Percentiles rank a stretch among this genome's conserved stretches.
Conservation (phyloP, 2,888 invertebrate genomes). For the Leptopilina myrica region DNA sequence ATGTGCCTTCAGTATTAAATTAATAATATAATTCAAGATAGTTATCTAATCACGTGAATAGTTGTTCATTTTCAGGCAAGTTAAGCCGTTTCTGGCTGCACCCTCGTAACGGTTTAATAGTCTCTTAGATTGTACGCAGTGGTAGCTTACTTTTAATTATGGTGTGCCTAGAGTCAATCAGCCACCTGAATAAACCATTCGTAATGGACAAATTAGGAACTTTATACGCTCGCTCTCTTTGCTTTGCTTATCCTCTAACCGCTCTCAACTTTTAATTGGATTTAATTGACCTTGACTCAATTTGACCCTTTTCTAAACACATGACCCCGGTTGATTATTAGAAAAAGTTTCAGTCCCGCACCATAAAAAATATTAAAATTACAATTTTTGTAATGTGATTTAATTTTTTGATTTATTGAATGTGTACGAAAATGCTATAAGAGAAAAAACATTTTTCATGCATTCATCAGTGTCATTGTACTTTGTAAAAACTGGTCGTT, state of each 20-base stretch:
- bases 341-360: too few relatives aligned
- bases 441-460: too few relatives aligned
- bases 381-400: too few relatives aligned
- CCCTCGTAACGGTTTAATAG: slow-evolving; percentile 58
- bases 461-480: too few relatives aligned
- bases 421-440: too few relatives aligned
- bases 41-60: slow-evolving; percentile 65
- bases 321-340: too few relatives aligned
- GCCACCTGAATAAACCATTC: slow-evolving; percentile 70
- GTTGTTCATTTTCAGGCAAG: slow-evolving; percentile 43
- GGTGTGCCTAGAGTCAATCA: slow-evolving; percentile 54
- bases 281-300: not conserved
- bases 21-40: slow-evolving; percentile 61
- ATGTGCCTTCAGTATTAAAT: too few relatives aligned
- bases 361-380: too few relatives aligned
- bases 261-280: not conserved
- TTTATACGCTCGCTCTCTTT: slow-evolving; percentile 43
- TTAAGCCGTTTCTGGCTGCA: slow-evolving; percentile 36
- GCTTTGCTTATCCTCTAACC: slow-evolving; percentile 23
- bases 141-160: slow-evolving; percentile 68
- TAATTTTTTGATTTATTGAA: too few relatives aligned
- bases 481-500: too few relatives aligned
- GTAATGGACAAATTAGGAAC: slow-evolving; percentile 45
- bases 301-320: slow-evolving; percentile 43
- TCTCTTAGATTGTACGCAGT: slow-evolving; percentile 48